Evolutionary conservation across 37 sponge, comb jelly and placozoan genomes (phyloP).

Genomic region (Bolinopsis microptera): DNA sequence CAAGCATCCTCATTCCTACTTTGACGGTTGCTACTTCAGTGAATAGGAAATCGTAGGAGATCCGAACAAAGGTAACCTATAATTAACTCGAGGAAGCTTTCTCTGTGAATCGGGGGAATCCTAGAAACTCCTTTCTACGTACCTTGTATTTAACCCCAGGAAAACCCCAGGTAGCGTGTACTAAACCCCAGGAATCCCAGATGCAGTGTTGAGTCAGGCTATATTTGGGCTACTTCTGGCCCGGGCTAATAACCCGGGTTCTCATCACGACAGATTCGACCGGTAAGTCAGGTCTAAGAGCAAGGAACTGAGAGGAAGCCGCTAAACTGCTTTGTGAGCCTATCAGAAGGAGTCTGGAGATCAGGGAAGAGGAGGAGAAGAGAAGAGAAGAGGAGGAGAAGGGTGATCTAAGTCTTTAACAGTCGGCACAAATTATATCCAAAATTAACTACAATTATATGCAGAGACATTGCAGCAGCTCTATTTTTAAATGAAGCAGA

Average conservation of each 20-base stretch:
- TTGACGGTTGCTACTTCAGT: not conserved
- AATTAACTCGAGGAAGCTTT: not conserved
- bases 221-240: not conserved
- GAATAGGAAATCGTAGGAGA: not conserved
- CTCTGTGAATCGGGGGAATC: not conserved
- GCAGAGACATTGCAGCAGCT: no score
- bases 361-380: no score
- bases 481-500: no score
- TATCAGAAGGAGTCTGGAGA: no score
- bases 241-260: not conserved
- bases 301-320: no score
- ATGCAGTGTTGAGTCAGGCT: not conserved
- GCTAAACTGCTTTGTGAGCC: no score
- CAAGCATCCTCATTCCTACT: not conserved
- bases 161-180: no score
- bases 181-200: not conserved
- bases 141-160: not conserved
- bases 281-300: not conserved
- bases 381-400: no score
- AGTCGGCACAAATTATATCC: no score
- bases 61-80: not conserved
- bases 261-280: not conserved
- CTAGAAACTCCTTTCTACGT: not conserved
- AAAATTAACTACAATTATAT: no score
- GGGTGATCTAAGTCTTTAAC: no score